phyloP scores from a whole-genome alignment of 2,888 invertebrate species.

The Melieria omissa region DNA sequence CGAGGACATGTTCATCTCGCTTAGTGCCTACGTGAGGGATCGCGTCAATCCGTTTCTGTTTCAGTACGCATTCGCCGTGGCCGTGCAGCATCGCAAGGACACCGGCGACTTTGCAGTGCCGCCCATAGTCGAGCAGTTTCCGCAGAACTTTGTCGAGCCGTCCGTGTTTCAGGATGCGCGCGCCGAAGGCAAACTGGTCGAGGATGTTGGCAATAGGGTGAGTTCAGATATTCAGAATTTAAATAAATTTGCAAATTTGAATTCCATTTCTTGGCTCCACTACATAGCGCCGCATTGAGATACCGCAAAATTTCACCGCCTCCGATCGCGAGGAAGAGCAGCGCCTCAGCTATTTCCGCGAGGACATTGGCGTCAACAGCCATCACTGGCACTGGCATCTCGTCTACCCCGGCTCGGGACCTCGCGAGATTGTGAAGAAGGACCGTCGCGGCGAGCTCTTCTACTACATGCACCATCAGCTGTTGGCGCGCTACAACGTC shows the following conservation, averaged over 20 bases:
- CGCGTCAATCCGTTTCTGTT: slow-evolving; percentile 83
- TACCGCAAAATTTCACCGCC: slow-evolving; percentile 81
- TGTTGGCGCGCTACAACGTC: slow-evolving; percentile 74
- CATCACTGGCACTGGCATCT: slow-evolving; percentile 95
- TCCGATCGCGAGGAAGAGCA: slow-evolving; percentile 81
- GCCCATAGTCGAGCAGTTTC: slow-evolving; percentile 81
- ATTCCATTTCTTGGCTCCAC: background rate
- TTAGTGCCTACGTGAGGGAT: slow-evolving; percentile 74
- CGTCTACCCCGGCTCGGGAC: slow-evolving; percentile 81
- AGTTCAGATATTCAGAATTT: slow-evolving; percentile 17
- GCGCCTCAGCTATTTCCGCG: slow-evolving; percentile 84
- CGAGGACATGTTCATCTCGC: slow-evolving; percentile 75
- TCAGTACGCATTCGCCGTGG: slow-evolving; percentile 82
- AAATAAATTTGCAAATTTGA: background rate
- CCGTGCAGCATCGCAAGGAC: slow-evolving; percentile 73
- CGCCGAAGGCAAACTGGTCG: slow-evolving; percentile 75
- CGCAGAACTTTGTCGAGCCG: slow-evolving; percentile 84
- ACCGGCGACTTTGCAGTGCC: slow-evolving; percentile 74
- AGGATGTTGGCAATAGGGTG: slow-evolving; percentile 67
- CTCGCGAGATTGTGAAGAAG: slow-evolving; percentile 74
- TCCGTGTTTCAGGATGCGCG: slow-evolving; percentile 76
- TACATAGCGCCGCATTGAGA: slow-evolving; percentile 69
- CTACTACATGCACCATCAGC: slow-evolving; percentile 79
- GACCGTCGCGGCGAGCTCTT: slow-evolving; percentile 79
- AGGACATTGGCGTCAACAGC: slow-evolving; percentile 85